These are phyloP conservation scores for Brienomyrus brachyistius DNA, from an alignment of 2,113 vertebrate species.

Conservation along the genomic window DNA sequence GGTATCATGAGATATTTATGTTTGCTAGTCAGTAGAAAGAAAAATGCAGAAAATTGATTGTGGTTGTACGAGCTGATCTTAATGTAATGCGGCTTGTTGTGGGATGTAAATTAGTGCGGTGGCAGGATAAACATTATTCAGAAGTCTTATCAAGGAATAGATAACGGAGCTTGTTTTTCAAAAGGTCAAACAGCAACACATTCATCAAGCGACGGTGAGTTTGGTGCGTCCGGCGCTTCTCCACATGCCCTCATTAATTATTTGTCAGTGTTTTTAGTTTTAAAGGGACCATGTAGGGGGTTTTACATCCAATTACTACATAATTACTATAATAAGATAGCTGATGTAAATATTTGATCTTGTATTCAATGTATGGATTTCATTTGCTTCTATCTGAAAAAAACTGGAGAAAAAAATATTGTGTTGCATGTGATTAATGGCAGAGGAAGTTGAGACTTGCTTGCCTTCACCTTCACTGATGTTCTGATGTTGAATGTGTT, in stretches of 20 bases:
- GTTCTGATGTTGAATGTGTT: not conserved
- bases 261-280: not conserved
- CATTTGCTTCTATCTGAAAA: not conserved
- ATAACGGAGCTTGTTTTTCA: not conserved
- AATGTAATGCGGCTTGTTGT: not conserved
- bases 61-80: not conserved
- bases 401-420: not conserved
- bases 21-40: not conserved
- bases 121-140: not conserved
- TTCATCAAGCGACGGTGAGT: not conserved
- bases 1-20: not conserved
- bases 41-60: not conserved
- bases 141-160: not conserved
- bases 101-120: not conserved
- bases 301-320: not conserved
- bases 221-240: not conserved
- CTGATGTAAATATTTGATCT: not conserved
- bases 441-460: not conserved
- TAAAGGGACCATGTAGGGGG: not conserved
- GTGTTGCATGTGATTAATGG: not conserved
- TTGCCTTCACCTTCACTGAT: not conserved
- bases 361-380: not conserved
- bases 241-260: not conserved
- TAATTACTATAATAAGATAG: not conserved
- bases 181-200: conserved; percentile 1